These are phyloP conservation scores for Netta rufina DNA, from an alignment of 2,797 vertebrate genomes.

Conservation along the genomic window DNA sequence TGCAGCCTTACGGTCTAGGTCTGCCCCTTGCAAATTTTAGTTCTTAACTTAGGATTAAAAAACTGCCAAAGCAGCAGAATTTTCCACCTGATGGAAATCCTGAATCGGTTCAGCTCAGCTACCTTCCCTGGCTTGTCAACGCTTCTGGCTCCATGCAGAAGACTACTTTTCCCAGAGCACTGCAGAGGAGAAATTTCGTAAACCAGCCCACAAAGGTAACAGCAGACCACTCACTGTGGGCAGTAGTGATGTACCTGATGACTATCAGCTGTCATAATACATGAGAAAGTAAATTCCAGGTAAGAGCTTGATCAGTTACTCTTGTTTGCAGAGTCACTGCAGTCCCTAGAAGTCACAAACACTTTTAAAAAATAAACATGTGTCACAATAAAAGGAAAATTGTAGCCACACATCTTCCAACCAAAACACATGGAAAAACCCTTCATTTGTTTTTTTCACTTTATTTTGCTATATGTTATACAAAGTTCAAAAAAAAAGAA, in stretches of 20 bases:
- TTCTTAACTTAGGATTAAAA: neutral
- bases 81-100: neutral
- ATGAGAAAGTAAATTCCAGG: neutral
- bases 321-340: neutral
- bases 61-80: neutral
- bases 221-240: fast-evolving
- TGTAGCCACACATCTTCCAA: neutral
- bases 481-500: conserved; percentile 17
- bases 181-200: neutral
- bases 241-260: neutral
- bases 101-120: neutral
- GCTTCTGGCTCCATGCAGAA: neutral
- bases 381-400: neutral
- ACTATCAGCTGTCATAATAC: neutral
- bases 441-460: neutral
- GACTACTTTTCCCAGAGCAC: fast-evolving
- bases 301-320: neutral
- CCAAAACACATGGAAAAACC: neutral
- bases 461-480: neutral
- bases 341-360: fast-evolving
- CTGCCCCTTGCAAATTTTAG: neutral
- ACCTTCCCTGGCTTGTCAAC: neutral
- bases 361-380: fast-evolving
- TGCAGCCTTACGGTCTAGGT: neutral
- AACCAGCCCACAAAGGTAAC: neutral